phyloP scores from a whole-genome alignment of 2,797 vertebrate genomes.

The Chiroxiphia lanceolata region DNA sequence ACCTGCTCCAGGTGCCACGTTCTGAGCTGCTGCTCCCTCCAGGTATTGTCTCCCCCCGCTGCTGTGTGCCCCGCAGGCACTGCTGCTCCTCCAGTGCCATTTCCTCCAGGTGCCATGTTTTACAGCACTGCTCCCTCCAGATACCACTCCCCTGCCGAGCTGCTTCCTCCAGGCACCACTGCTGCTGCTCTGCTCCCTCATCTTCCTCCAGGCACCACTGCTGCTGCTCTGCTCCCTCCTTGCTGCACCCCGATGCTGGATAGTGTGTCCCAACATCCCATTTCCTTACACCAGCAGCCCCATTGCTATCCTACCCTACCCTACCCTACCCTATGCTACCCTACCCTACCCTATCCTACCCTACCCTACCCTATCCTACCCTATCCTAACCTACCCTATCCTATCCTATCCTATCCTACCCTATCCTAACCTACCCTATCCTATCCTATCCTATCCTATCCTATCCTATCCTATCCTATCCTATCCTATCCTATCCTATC shows the following conservation, averaged over 20 bases:
- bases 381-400: background rate
- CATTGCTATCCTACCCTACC: background rate
- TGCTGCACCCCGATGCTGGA: background rate
- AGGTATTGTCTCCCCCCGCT: background rate
- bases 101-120: conserved; percentile 30
- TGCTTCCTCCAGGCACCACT: background rate
- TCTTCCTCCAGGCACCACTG: background rate
- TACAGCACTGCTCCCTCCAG: background rate
- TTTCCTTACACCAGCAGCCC: background rate
- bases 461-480: no score
- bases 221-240: background rate
- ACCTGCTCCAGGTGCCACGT: conserved; percentile 3
- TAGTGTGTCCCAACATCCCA: accelerated
- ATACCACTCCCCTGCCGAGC: background rate
- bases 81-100: background rate
- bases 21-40: background rate
- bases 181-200: background rate
- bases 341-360: background rate
- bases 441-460: background rate
- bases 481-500: background rate
- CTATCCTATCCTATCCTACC: background rate
- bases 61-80: conserved; percentile 15
- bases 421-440: background rate
- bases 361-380: background rate
- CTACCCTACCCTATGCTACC: no score